Conservation (phyloP, 1,140 invertebrate genomes). For the Brachystomella parvula region DNA sequence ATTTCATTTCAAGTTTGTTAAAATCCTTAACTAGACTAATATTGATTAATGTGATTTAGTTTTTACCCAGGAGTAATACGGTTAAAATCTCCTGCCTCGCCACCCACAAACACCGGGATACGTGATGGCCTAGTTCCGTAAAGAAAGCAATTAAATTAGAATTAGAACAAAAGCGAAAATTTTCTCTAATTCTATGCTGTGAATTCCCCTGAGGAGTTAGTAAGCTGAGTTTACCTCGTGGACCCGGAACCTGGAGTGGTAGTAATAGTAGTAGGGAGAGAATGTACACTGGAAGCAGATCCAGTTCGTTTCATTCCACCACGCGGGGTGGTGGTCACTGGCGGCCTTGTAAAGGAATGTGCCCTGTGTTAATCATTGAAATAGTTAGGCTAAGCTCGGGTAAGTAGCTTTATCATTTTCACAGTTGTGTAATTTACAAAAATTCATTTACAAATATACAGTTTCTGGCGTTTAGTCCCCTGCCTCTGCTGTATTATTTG, state of each 20-base stretch:
- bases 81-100: slow-evolving; percentile 24
- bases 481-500: background rate
- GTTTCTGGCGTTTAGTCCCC: background rate
- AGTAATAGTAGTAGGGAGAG: slow-evolving; percentile 63
- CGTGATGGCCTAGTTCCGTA: slow-evolving; percentile 23
- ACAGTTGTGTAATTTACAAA: background rate
- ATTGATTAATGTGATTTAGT: background rate
- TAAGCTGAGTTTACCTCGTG: slow-evolving; percentile 57
- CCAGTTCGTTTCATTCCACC: slow-evolving; percentile 66
- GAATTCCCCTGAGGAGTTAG: background rate
- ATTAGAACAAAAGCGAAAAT: slow-evolving; percentile 8
- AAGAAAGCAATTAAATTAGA: background rate
- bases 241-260: slow-evolving; percentile 49
- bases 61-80: slow-evolving; percentile 30
- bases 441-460: background rate
- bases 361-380: slow-evolving; percentile 24
- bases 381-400: background rate
- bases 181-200: background rate
- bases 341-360: slow-evolving; percentile 34
- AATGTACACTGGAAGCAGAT: slow-evolving; percentile 66
- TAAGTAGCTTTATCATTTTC: slow-evolving; percentile 4
- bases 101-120: slow-evolving; percentile 35
- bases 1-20: background rate
- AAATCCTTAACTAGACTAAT: slow-evolving; percentile 2
- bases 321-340: slow-evolving; percentile 36